phyloP scores from a whole-genome alignment of 2,797 vertebrate genomes.

The Semaprochilodus insignis region DNA sequence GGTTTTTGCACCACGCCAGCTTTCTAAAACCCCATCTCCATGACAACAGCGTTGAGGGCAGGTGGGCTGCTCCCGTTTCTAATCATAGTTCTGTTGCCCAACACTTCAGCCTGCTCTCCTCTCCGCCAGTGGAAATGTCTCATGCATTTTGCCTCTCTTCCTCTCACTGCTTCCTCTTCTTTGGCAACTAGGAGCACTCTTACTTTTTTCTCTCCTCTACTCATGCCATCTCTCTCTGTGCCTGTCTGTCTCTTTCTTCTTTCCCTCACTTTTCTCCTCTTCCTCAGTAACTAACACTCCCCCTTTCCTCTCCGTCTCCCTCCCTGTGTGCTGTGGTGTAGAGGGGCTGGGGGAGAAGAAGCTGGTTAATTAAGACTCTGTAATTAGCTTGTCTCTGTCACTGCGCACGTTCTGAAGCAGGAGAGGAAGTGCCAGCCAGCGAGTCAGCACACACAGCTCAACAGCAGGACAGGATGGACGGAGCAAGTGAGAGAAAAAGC shows the following conservation, averaged over 20 bases:
- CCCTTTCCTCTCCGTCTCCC: constrained; percentile 19
- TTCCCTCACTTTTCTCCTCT: constrained; percentile 27
- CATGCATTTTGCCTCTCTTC: background rate
- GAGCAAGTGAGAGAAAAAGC: constrained; percentile 15
- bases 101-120: constrained; percentile 37
- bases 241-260: constrained; percentile 24
- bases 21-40: constrained; percentile 52
- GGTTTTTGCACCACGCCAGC: constrained; percentile 37
- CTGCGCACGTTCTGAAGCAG: constrained; percentile 60
- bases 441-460: constrained; percentile 51
- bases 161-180: constrained; percentile 26
- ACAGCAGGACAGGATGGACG: constrained; percentile 46
- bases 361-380: constrained; percentile 64
- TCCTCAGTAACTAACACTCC: constrained; percentile 2
- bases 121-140: constrained; percentile 18
- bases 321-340: constrained; percentile 34
- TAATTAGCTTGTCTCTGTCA: constrained; percentile 68
- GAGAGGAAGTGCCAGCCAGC: constrained; percentile 55
- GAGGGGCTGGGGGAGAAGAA: constrained; percentile 54
- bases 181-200: constrained; percentile 8
- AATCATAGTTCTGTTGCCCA: constrained; percentile 54
- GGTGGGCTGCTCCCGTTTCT: constrained; percentile 55
- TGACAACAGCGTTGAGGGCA: constrained; percentile 54
- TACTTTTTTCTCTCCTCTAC: background rate
- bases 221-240: background rate